Base-by-base conservation (phyloP, 2,113 vertebrate species). In the Phrynocephalus versicolor region DNA sequence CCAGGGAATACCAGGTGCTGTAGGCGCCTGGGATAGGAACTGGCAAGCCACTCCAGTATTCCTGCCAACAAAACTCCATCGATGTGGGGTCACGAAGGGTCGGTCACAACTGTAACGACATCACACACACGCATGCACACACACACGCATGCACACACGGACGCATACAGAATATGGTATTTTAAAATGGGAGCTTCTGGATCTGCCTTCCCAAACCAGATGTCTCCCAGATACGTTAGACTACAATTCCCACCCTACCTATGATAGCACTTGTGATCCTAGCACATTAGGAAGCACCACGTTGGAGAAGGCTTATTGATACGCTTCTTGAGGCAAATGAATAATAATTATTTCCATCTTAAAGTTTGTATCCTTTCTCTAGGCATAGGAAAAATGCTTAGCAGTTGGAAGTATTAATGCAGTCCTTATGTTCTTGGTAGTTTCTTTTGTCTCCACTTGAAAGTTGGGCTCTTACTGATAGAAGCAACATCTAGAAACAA, bases 161-260 rank as follows among this genome's bases (percentile, higher is more conserved):
- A 19, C 12, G 39, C 60, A 30, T 30, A 41, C 21, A 18, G 37
- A 60, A n/a, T n/a, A 13, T 7, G 41, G 0, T 57, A 16, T 88
- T 89, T 80, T 88, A 45, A 81, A 57, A 75, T n/a, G 82, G 81
- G 19, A 37, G 79, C 89, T 81, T 84, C 67, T 78, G 85, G 83
- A 84, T 25, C 25, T 27, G 64, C 64, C 64, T 30, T 30, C 64
- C 64, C 27, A 3, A 67, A 67, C 10, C 2, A 27, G 2, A 27
- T 51, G 9, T 10, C 64, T 10, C 30, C 64, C 27, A 65, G 62
- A 27, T 65, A 21, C 27, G 21, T 65, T 8, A 27, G 62, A 25
- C 6, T 25, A 8, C 23, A 23, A 18, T 10, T 65, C 23, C 62
- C 25, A 21, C 15, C 18, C 25, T 19, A 8, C 62, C 21, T 9